Conservation (phyloP, 2,888 invertebrate genomes). For the Tubiluchus corallicola region DNA sequence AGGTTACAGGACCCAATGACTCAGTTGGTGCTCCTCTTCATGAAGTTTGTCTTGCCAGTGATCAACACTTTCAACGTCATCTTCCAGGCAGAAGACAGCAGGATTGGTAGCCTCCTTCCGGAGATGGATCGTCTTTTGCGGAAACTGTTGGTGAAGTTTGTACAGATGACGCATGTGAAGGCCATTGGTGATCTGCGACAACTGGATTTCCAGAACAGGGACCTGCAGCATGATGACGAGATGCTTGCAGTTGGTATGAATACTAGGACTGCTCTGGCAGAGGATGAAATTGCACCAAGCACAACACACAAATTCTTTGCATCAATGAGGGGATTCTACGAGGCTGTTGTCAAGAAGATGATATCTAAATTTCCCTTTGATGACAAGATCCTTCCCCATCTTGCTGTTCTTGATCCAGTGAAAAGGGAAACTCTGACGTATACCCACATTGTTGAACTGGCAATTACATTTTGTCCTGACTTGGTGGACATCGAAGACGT, state of each 20-base stretch:
- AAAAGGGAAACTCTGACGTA: no score
- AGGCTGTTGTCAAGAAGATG: no score
- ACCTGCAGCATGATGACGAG: neutral
- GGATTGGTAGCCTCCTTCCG: neutral
- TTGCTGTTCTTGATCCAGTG: no score
- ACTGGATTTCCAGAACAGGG: neutral
- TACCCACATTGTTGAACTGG: neutral
- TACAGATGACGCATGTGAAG: neutral
- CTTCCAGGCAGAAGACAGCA: neutral
- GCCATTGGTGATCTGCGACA: neutral
- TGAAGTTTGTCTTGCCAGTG: neutral
- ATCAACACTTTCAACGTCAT: neutral
- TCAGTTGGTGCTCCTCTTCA: neutral
- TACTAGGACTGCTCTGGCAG: neutral
- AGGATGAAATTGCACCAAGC: neutral
- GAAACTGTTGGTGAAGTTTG: neutral
- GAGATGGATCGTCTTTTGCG: slow-evolving; percentile 1
- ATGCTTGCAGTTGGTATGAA: neutral
- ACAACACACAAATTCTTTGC: neutral
- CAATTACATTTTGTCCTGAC: neutral
- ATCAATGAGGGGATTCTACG: no score
- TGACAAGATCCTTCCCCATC: no score
- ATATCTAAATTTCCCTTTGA: no score
- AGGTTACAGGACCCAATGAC: neutral
- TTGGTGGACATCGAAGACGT: neutral